Evolutionary conservation across 2,888 invertebrate species (phyloP).

Genomic region (Caenorhabditis uteleia): DNA sequence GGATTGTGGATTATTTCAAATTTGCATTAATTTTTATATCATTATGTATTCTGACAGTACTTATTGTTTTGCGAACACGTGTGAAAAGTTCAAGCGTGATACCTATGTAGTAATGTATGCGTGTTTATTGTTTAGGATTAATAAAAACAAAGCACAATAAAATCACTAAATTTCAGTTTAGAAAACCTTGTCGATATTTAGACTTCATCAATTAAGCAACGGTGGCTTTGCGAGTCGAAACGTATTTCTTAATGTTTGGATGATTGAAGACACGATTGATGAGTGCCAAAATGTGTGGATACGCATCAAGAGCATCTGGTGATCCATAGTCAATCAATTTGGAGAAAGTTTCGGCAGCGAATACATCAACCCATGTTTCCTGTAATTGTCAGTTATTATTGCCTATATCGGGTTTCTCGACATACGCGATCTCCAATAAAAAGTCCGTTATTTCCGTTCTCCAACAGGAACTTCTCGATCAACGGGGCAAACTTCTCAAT

Average conservation of each 20-base stretch:
- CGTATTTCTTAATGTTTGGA: constrained; percentile 55
- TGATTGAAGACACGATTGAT: constrained; percentile 60
- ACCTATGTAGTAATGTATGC: too few species aligned
- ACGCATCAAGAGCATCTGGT: constrained; percentile 58
- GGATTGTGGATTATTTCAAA: too few species aligned
- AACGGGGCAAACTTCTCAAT: constrained; percentile 58
- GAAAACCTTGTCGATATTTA: too few species aligned
- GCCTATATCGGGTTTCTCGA: too few species aligned
- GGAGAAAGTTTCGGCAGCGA: constrained; percentile 61
- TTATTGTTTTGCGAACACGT: too few species aligned
- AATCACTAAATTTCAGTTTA: too few species aligned
- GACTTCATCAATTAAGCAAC: constrained; percentile 24
- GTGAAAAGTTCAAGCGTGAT: too few species aligned
- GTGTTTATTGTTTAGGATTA: too few species aligned
- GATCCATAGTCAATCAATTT: constrained; percentile 58
- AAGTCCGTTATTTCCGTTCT: constrained; percentile 57
- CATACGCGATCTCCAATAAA: constrained; percentile 54
- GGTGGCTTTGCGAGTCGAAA: constrained; percentile 41
- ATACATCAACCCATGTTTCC: constrained; percentile 66
- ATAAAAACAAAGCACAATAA: too few species aligned
- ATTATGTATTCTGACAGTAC: too few species aligned
- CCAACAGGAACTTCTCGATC: constrained; percentile 60
- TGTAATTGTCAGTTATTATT: constrained; percentile 4
- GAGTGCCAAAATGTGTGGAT: constrained; percentile 56
- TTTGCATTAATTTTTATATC: too few species aligned